Evolutionary conservation across 2,797 vertebrate species (phyloP).

Genomic region (Poecilia velifera): DNA sequence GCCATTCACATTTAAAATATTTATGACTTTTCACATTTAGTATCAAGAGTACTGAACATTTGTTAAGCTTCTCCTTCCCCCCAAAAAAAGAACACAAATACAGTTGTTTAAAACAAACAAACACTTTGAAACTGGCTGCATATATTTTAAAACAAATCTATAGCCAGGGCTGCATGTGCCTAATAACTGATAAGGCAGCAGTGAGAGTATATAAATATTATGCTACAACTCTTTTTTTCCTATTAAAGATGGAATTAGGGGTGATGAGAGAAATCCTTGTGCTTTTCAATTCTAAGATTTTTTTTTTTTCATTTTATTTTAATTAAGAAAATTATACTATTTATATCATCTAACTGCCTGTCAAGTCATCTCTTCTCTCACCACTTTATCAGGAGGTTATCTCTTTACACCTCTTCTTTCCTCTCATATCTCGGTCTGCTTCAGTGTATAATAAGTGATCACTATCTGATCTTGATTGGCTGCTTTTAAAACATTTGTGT

Average conservation of each 20-base stretch:
- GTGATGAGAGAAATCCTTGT: background rate
- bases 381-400: slow-evolving; percentile 1
- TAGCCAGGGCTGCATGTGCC: slow-evolving; percentile 15
- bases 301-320: slow-evolving; percentile 21
- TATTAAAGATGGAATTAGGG: slow-evolving; percentile 21
- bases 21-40: slow-evolving; percentile 49
- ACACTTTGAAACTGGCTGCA: background rate
- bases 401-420: background rate
- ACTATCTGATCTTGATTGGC: slow-evolving; percentile 62
- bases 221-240: slow-evolving; percentile 12
- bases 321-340: slow-evolving; percentile 13
- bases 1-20: slow-evolving; percentile 53
- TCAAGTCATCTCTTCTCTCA: slow-evolving; percentile 10
- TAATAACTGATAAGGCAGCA: slow-evolving; percentile 5
- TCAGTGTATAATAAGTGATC: slow-evolving; percentile 70
- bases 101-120: background rate
- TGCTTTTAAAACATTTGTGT: slow-evolving; percentile 63
- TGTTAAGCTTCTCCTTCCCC: slow-evolving; percentile 19
- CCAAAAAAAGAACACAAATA: slow-evolving; percentile 11
- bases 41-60: slow-evolving; percentile 23
- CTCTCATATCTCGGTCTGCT: slow-evolving; percentile 34
- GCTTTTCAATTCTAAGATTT: background rate
- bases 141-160: slow-evolving; percentile 27
- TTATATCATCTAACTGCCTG: slow-evolving; percentile 11
- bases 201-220: slow-evolving; percentile 25